Conservation (phyloP, 53 echinoderm and acorn worm genomes). For the Echinometra lucunter region DNA sequence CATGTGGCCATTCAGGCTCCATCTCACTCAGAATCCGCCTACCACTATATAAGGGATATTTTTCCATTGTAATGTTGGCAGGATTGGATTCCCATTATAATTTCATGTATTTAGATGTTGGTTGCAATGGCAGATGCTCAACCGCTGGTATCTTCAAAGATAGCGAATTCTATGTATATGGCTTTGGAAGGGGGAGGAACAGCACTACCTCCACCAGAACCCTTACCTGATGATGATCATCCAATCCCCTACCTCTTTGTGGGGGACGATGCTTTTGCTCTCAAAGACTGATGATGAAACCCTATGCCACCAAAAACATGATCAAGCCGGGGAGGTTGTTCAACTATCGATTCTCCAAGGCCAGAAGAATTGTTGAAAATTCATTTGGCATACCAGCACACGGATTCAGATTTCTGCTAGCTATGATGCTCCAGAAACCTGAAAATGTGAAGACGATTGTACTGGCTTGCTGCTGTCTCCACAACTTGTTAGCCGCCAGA, state of each 20-base stretch:
- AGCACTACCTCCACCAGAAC: slow-evolving; percentile 32
- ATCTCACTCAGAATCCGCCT: not conserved
- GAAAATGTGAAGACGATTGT: slow-evolving; percentile 26
- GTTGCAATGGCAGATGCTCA: slow-evolving; percentile 46
- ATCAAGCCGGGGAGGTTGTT: slow-evolving; percentile 28
- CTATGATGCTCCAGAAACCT: slow-evolving; percentile 38
- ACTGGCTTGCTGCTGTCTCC: too few species aligned
- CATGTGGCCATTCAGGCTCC: slow-evolving; percentile 33
- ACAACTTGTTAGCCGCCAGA: slow-evolving; percentile 39
- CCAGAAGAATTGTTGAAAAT: too few species aligned
- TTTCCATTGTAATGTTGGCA: too few species aligned
- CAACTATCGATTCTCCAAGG: slow-evolving; percentile 62
- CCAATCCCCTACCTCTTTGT: slow-evolving; percentile 4
- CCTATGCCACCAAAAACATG: slow-evolving; percentile 45
- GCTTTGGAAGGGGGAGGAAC: slow-evolving; percentile 1
- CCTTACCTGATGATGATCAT: slow-evolving; percentile 66
- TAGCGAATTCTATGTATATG: slow-evolving; percentile 16
- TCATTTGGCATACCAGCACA: too few species aligned
- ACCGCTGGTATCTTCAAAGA: slow-evolving; percentile 65
- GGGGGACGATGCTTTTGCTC: slow-evolving; percentile 55
- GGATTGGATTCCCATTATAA: slow-evolving; percentile 42
- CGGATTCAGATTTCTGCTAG: too few species aligned
- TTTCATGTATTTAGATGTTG: slow-evolving; percentile 51
- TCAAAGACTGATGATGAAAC: slow-evolving; percentile 68
- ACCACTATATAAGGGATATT: slow-evolving; percentile 36